Evolutionary conservation across 2,113 vertebrate genomes (phyloP), one percentile per base, ranked within the genome.

Genomic region (Cervus canadensis): DNA sequence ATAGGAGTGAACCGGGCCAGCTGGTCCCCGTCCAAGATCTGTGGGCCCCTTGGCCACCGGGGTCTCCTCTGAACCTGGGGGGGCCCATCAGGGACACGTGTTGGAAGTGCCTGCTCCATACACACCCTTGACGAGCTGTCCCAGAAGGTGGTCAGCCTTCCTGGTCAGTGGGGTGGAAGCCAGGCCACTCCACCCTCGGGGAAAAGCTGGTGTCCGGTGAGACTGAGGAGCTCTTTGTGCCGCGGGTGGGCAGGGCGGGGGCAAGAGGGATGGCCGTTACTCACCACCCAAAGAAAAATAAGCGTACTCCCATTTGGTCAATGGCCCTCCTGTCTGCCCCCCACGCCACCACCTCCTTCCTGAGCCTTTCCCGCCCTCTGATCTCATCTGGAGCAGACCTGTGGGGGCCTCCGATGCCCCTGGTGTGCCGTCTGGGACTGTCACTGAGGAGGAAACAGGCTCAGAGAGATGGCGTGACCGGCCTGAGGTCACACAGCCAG

Each of bases 141-240:
- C 79, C 71, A 25, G 45, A 45, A 88, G 62, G 85, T 64, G 88
- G 81, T 45, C 96, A 94, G 92, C 54, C 40, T 54, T 81, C 79
- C 83, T 3, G 40, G 91, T 91, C 93, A 89, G 3, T 40, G 0
- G 71, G 87, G 96, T 88, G 50, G 96, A 87, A 78, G 94, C 74
- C 85, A 62, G 91, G 81, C 81, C 64, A 48, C 94, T 57, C 95
- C 97, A 88, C 94, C 94, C 97, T 60, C n/a, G 45, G 81, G 83
- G 88, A 59, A 74, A 97, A 97, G 36, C 94, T 76, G 90, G 59
- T 6, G 0, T 76, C 62, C 3, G 0, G 8, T 26, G 81, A 95
- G 87, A 97, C 97, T 97, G 64, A 97, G 85, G 64, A 74, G 85
- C 48, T 54, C 94, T 97, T 98, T 98, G 97, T 97, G 54, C 4